Evolutionary conservation across 37 sponge, comb jelly and placozoan genomes (phyloP).

Genomic region (Ephydatia muelleri): DNA sequence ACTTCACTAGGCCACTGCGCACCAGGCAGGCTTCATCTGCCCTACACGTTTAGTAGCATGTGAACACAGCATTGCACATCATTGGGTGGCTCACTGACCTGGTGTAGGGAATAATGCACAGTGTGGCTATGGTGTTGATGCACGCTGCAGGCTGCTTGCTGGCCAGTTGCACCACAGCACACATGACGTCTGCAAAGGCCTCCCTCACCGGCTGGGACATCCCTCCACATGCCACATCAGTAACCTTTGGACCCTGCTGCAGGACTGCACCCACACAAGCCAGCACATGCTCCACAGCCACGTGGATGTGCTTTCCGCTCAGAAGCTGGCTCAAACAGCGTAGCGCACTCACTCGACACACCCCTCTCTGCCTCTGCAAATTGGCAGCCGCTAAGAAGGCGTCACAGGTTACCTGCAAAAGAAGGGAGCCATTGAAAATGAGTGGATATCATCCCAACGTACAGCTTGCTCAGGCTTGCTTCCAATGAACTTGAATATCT

Average conservation of each 20-base stretch:
- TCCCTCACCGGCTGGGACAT: slow-evolving; percentile 58
- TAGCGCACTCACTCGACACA: slow-evolving; percentile 73
- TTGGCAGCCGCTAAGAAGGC: slow-evolving; percentile 77
- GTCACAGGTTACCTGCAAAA: slow-evolving; percentile 69
- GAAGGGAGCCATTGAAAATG: background rate
- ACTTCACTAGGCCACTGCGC: slow-evolving; percentile 87
- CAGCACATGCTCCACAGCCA: slow-evolving; percentile 74
- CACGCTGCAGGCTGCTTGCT: slow-evolving; percentile 73
- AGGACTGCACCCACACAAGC: slow-evolving; percentile 54
- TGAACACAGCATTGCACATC: background rate
- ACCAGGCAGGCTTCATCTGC: slow-evolving; percentile 80
- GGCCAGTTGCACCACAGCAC: slow-evolving; percentile 74
- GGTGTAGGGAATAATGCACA: slow-evolving; percentile 84
- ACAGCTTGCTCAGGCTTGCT: slow-evolving; percentile 80
- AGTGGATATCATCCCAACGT: slow-evolving; percentile 6
- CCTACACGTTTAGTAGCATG: slow-evolving; percentile 8
- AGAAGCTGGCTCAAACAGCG: slow-evolving; percentile 79
- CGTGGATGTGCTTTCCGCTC: slow-evolving; percentile 22
- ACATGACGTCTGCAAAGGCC: slow-evolving; percentile 76
- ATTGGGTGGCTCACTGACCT: slow-evolving; percentile 33
- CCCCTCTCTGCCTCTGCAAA: slow-evolving; percentile 69
- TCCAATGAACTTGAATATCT: slow-evolving; percentile 86
- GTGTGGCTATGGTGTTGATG: slow-evolving; percentile 82
- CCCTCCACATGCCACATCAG: slow-evolving; percentile 67
- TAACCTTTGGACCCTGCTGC: slow-evolving; percentile 50